Percentiles rank a stretch among this genome's conserved stretches.
Conservation (phyloP, 2,113 vertebrate species). For the Hymenochirus boettgeri region DNA sequence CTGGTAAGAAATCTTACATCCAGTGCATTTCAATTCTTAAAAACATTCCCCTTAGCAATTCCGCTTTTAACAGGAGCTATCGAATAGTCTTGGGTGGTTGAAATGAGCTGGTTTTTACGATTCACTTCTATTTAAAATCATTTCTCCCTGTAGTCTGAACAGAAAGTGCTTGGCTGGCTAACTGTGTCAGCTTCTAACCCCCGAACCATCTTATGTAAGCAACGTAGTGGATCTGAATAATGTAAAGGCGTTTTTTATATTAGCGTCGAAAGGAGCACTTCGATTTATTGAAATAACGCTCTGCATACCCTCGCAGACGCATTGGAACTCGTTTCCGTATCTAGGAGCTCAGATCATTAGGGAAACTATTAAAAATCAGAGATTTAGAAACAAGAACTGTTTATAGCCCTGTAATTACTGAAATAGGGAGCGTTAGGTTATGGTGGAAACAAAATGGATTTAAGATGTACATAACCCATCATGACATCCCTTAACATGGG, state of each 20-base stretch:
- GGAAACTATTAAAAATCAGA: no score
- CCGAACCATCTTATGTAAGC: conserved; percentile 25
- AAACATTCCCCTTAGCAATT: background rate
- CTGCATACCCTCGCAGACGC: conserved; percentile 10
- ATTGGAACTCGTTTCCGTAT: no score
- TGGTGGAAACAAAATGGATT: no score
- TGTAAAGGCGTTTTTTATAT: conserved; percentile 38
- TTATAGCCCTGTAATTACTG: no score
- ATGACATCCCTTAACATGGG: no score
- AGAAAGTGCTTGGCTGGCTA: conserved; percentile 31
- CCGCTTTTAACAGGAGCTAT: background rate
- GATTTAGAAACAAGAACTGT: no score
- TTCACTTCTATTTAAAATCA: conserved; percentile 10
- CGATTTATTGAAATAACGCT: conserved; percentile 34
- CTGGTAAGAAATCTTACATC: no score
- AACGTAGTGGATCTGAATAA: conserved; percentile 33
- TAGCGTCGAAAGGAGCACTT: conserved; percentile 27
- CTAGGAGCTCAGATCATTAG: no score
- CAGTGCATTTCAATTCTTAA: background rate
- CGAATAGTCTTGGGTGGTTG: conserved; percentile 9
- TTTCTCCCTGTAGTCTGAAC: conserved; percentile 21
- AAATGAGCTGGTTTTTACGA: conserved; percentile 27
- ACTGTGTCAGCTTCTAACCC: conserved; percentile 24
- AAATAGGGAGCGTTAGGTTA: no score
- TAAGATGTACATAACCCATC: no score